Evolutionary conservation across 2,888 invertebrate genomes (phyloP), one percentile per base, ranked within the genome.

Genomic region (Crocallis elinguaria): DNA sequence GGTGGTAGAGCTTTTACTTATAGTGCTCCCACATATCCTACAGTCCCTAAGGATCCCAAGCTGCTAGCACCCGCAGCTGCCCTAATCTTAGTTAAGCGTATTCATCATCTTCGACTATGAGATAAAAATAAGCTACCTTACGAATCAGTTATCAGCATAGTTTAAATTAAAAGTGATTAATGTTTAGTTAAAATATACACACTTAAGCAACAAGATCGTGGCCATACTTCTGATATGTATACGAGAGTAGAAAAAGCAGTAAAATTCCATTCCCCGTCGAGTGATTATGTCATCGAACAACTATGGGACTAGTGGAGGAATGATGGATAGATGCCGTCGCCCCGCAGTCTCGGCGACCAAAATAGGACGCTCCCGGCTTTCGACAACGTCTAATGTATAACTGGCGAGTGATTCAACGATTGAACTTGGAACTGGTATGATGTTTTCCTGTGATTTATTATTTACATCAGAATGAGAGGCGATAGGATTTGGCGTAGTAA

Each of bases 321-420:
- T 39, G 49, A 49, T 37, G 17, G 42, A 49, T 49, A 36, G 29
- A 5, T 0, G 16, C 11, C 16, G 49, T 30, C 42, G 49, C 42
- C 49, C 12, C 36, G 49, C 42, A 30, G 42, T 49, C 49, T 49
- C 42, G 41, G 19, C 4, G 12, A 37, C 49, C 42, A 43, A 49
- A 49, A 49, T 43, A 49, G 42, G 49, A 12, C 36, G 36, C 21
- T 33, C 17, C 12, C 17, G 0, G 16, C 11, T 23, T 12, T 46
- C 38, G 23, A 38, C 38, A 25, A n/a, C 7, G 21, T 16, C 14
- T 2, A 14, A 12, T 11, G 17, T 27, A 29, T 27, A 39, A 25
- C 33, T 11, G 14, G 4, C 21, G 7, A 19, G 8, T 49, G 35
- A 49, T 21, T 35, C 49, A 49, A 6, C 23, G 6, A 12, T 5